Conservation (phyloP, 2,113 vertebrate species). For the Crypturellus undulatus region DNA sequence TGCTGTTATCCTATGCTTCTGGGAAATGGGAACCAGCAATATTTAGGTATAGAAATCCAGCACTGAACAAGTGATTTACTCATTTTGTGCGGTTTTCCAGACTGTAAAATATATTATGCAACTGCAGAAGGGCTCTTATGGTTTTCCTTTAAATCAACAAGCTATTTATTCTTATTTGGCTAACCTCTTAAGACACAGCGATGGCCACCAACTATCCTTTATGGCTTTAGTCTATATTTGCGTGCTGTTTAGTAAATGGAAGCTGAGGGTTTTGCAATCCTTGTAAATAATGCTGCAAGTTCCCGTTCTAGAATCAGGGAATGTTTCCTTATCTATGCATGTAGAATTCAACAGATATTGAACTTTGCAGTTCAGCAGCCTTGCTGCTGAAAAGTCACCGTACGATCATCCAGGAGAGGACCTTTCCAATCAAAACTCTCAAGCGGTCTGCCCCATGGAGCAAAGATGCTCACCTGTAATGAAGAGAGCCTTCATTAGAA, state of each 20-base stretch:
- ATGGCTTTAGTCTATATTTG: background rate
- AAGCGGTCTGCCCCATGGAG: background rate
- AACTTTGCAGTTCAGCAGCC: background rate
- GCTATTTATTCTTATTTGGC: background rate
- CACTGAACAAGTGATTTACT: background rate
- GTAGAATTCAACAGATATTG: background rate
- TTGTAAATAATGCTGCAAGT: background rate
- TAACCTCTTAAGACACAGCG: background rate
- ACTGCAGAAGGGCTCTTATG: background rate
- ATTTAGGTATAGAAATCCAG: background rate
- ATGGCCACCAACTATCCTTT: background rate
- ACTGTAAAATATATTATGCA: background rate
- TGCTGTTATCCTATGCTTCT: background rate
- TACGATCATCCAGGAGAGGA: background rate
- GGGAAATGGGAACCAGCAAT: background rate
- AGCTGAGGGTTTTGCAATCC: background rate
- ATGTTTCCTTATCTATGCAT: background rate
- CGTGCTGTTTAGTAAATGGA: background rate
- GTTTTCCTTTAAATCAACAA: background rate
- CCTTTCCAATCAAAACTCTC: background rate
- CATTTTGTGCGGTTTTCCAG: background rate
- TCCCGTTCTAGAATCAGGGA: background rate
- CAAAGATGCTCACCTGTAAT: background rate
- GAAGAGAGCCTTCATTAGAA: background rate
- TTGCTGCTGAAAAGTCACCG: background rate